A percentile compares a stretch with the other conserved stretches of the same genome.
Conservation (phyloP, 30 jellyfish, hydroid and myxozoan genomes). For the Aurelia sp. region DNA sequence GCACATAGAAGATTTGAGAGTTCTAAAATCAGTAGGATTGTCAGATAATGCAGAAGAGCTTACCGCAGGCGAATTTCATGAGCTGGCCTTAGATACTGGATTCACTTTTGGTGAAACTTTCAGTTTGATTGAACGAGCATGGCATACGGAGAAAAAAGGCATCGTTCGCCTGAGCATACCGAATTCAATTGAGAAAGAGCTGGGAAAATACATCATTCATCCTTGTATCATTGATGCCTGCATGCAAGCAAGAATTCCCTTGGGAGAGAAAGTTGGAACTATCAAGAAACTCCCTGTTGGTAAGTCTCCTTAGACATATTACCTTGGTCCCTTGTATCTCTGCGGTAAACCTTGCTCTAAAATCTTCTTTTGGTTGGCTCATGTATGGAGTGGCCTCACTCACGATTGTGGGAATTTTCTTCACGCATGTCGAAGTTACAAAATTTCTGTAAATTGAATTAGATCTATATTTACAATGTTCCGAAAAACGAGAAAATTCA, state of each 20-base stretch:
- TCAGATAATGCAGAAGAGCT: slow-evolving; percentile 3
- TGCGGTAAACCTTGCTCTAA: too few species aligned
- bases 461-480: too few species aligned
- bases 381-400: too few species aligned
- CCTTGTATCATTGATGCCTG: slow-evolving; percentile 77
- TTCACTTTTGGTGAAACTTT: slow-evolving; percentile 66
- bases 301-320: neutral
- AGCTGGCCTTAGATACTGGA: slow-evolving; percentile 59
- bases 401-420: too few species aligned
- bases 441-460: too few species aligned
- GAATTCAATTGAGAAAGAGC: slow-evolving; percentile 7
- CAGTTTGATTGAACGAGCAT: slow-evolving; percentile 52
- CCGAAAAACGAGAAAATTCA: too few species aligned
- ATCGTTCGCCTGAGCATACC: slow-evolving; percentile 40
- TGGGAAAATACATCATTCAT: slow-evolving; percentile 29
- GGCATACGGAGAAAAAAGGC: slow-evolving; percentile 64
- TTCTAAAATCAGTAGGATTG: slow-evolving; percentile 8
- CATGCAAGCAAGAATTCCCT: slow-evolving; percentile 73
- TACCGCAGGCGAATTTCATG: slow-evolving; percentile 37
- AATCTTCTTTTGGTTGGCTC: too few species aligned
- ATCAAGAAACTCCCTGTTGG: slow-evolving; percentile 69
- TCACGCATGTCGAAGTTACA: too few species aligned
- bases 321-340: too few species aligned
- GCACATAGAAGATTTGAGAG: slow-evolving; percentile 7
- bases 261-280: slow-evolving; percentile 41